These are phyloP conservation scores for Trididemnum nubilum DNA, from an alignment of 23 tunicate genomes.

Conservation along the genomic window DNA sequence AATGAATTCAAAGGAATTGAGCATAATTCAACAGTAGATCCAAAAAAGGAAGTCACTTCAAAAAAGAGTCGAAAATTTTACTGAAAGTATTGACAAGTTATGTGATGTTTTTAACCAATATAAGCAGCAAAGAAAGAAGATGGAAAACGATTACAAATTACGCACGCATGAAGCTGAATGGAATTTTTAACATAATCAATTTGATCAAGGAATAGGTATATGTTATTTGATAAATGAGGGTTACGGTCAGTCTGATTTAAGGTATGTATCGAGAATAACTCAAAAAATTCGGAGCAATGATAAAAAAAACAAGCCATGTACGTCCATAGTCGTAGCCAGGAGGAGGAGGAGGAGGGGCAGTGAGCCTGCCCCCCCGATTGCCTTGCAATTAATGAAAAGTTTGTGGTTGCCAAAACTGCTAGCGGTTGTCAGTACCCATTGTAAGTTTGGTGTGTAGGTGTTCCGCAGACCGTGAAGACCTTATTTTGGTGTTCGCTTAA, in stretches of 20 bases:
- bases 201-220: background rate
- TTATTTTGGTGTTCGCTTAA: too few species aligned
- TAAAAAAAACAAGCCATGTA: background rate
- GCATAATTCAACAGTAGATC: background rate
- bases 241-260: conserved; percentile 10
- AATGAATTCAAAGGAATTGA: background rate
- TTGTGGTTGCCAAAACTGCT: too few species aligned
- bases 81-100: background rate
- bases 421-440: too few species aligned
- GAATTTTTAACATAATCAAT: conserved; percentile 11
- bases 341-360: too few species aligned
- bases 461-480: too few species aligned
- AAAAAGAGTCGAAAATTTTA: background rate
- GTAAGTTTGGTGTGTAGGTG: too few species aligned
- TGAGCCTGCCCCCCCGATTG: too few species aligned
- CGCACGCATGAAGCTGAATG: background rate
- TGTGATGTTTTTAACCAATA: background rate
- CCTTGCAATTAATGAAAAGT: too few species aligned
- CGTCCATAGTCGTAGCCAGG: too few species aligned
- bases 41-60: background rate
- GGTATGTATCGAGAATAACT: background rate
- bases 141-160: background rate
- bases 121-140: background rate
- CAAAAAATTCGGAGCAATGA: background rate
- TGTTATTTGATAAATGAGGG: background rate